A percentile compares a stretch with the other conserved stretches of the same genome.
These are phyloP conservation scores for Ctenicera cuprea DNA, from an alignment of 2,888 invertebrate species.

Conservation along the genomic window DNA sequence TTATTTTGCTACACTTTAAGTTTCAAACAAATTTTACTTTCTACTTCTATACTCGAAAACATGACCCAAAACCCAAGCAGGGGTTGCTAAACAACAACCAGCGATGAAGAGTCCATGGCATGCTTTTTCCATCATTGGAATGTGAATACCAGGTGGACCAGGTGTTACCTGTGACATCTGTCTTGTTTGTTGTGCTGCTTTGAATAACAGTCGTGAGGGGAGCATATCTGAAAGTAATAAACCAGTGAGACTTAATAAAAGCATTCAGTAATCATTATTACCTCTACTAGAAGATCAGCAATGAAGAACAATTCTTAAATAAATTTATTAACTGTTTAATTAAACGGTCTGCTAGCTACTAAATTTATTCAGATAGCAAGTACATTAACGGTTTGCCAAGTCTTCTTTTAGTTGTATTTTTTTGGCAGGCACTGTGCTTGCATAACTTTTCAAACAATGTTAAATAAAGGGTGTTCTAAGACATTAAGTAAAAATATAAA, in stretches of 20 bases:
- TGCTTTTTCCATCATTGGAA: conserved; percentile 19
- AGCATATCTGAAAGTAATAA: conserved; percentile 6
- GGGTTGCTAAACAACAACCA: conserved; percentile 23
- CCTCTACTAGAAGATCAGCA: neutral
- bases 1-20: neutral
- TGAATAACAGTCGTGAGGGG: neutral
- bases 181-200: conserved; percentile 16
- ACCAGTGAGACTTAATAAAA: no score
- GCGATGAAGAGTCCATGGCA: conserved; percentile 26
- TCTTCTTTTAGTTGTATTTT: no score
- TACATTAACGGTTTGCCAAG: no score
- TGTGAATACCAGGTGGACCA: conserved; percentile 19
- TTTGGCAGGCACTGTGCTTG: neutral
- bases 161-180: conserved; percentile 18
- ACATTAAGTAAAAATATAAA: no score
- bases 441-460: neutral
- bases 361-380: no score
- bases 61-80: conserved; percentile 41
- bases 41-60: conserved; percentile 28
- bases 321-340: no score
- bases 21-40: conserved; percentile 2
- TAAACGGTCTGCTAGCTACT: no score
- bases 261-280: neutral
- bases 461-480: neutral
- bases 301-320: neutral